Percentiles rank a stretch among this genome's conserved stretches.
These are phyloP conservation scores for Sinocyclocheilus grahami DNA, from an alignment of 2,113 vertebrate species.

Conservation along the genomic window DNA sequence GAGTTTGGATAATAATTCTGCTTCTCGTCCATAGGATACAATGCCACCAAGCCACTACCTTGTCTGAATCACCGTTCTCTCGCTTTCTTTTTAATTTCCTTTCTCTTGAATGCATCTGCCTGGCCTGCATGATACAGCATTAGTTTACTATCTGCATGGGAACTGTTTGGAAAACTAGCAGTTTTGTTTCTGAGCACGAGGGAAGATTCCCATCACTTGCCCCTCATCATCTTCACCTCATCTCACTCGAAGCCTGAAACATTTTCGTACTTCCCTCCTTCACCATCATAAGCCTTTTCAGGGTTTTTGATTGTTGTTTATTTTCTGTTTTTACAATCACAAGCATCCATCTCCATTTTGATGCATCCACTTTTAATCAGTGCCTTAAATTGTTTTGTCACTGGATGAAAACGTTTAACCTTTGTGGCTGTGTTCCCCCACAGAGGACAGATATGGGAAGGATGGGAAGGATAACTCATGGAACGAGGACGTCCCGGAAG, in stretches of 20 bases:
- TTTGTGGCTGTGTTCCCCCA: constrained; percentile 39
- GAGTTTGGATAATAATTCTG: constrained; percentile 77
- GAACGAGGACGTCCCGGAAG: constrained; percentile 52
- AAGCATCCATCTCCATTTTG: constrained; percentile 46
- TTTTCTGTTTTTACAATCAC: constrained; percentile 38
- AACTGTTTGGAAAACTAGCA: neutral
- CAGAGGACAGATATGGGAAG: constrained; percentile 97
- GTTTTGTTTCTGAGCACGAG: constrained; percentile 39
- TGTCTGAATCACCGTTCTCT: constrained; percentile 49
- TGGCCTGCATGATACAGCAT: constrained; percentile 43
- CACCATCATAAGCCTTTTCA: neutral
- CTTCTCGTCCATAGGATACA: constrained; percentile 49
- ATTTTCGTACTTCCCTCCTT: constrained; percentile 17
- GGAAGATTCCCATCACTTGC: constrained; percentile 35
- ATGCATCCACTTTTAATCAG: constrained; percentile 21
- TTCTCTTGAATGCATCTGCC: constrained; percentile 41
- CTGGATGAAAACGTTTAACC: neutral
- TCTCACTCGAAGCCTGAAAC: constrained; percentile 39
- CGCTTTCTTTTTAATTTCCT: constrained; percentile 47
- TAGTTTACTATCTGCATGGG: constrained; percentile 51
- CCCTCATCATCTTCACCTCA: constrained; percentile 36
- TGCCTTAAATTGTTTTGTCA: neutral
- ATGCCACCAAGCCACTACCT: constrained; percentile 53
- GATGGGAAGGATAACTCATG: constrained; percentile 91
- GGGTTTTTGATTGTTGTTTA: constrained; percentile 20